Evolutionary conservation across 2,113 vertebrate species (phyloP).

Genomic region (Scophthalmus maximus): DNA sequence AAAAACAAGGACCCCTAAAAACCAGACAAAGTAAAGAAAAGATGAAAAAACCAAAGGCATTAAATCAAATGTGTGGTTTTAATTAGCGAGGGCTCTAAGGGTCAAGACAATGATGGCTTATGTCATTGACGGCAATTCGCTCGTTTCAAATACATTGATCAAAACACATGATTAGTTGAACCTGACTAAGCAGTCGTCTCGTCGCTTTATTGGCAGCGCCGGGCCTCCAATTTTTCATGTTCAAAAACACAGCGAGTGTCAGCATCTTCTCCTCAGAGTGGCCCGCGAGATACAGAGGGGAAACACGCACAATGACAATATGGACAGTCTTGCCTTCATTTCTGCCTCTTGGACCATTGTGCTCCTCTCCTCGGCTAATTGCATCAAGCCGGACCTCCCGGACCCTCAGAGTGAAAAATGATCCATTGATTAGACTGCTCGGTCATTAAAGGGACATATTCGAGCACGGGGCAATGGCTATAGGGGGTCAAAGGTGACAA

Average conservation of each 20-base stretch:
- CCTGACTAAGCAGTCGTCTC: constrained; percentile 86
- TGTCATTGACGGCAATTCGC: constrained; percentile 85
- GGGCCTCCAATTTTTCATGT: constrained; percentile 53
- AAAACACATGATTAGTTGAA: constrained; percentile 89
- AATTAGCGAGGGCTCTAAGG: constrained; percentile 83
- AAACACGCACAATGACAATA: constrained; percentile 1
- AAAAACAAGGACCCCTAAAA: constrained; percentile 35
- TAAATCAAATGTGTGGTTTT: constrained; percentile 81
- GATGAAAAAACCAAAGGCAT: constrained; percentile 36
- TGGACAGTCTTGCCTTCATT: not conserved
- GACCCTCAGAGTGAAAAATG: constrained; percentile 75
- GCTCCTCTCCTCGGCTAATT: not conserved
- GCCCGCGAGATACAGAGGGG: not conserved
- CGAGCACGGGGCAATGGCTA: constrained; percentile 77
- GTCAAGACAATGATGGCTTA: constrained; percentile 87
- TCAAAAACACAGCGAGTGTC: constrained; percentile 38
- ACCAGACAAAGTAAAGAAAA: not conserved
- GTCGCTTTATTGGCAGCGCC: constrained; percentile 82
- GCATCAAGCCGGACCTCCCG: constrained; percentile 25
- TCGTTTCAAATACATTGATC: constrained; percentile 86
- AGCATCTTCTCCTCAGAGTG: constrained; percentile 20
- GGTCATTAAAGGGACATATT: constrained; percentile 79
- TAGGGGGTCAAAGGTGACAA: constrained; percentile 81
- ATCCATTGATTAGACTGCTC: constrained; percentile 78
- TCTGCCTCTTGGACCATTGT: constrained; percentile 1